Base-by-base conservation (phyloP, 2,113 vertebrate species). In the Oophaga pumilio region DNA sequence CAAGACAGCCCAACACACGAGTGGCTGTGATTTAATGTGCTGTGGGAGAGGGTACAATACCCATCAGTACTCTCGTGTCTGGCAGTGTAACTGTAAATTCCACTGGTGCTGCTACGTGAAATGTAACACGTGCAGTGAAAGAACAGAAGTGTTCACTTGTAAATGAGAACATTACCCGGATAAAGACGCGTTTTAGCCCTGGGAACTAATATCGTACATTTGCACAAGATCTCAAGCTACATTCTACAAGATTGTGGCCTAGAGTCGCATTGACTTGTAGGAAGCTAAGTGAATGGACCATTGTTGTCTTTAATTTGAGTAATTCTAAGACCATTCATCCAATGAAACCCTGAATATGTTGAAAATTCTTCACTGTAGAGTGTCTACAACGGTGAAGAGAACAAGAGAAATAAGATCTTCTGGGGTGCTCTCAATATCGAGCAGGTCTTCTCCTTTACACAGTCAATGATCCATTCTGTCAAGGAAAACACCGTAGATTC, bases 61-160 rank as follows among this genome's bases (percentile, higher is more conserved):
- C 0, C 98, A 99, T 93, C 98, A 99, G 93, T 99, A 99, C 89
- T 98, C 98, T 0, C 92, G 97, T 0, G 97, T 99, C 57, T 99
- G 98, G 98, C 98, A 99, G 92, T 99, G 98, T 94, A 98, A 99
- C 95, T 99, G 98, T 92, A 99, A 98, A 91, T 99, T 99, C 92
- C 96, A 99, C 86, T 99, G 98, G 98, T 99, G 98, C 95, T 99
- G 98, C 94, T 98, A 97, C 0, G 98, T 99, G 28, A 99, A 97
- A 85, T 99, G 98, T 93, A 99, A 98, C 96, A 99, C 97, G 0
- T 99, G 98, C 95, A 99, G 97, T 0, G 98, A 99, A 93, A 96
- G 96, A 95, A 99, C 98, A 68, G 97, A 99, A 93, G 97, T 99
- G 78, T 97, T 98, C 85, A 98, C 97, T 2, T 98, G 97, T 92